phyloP scores from a whole-genome alignment of 2,113 vertebrate genomes.

The Onychorhynchus coronatus region DNA sequence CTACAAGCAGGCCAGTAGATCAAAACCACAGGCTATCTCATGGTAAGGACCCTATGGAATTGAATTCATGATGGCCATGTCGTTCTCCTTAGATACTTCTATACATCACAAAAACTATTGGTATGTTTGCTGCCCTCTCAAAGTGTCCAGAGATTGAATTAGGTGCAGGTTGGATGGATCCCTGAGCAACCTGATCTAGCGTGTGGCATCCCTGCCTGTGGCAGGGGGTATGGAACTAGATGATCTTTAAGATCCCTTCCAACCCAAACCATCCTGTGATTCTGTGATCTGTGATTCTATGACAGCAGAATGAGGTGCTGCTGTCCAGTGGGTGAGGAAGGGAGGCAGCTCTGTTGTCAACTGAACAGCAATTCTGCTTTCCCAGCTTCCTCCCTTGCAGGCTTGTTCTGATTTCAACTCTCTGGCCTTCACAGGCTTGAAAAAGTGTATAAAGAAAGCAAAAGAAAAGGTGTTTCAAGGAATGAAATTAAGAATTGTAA shows the following conservation, averaged over 20 bases:
- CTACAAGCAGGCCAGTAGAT: neutral
- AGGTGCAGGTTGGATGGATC: neutral
- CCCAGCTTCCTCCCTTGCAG: neutral
- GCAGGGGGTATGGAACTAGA: neutral
- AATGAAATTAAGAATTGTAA: constrained; percentile 61
- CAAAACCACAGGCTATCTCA: neutral
- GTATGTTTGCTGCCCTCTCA: neutral
- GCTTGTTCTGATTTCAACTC: constrained; percentile 6
- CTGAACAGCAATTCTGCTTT: neutral
- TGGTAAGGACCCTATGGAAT: neutral
- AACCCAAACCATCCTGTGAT: neutral
- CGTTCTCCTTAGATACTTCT: neutral
- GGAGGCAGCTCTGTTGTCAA: neutral
- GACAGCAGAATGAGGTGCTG: neutral
- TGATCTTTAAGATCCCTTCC: neutral
- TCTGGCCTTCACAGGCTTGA: neutral
- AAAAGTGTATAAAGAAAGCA: neutral
- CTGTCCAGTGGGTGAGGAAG: neutral
- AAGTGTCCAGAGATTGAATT: accelerated
- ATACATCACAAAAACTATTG: neutral
- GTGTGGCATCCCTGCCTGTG: neutral
- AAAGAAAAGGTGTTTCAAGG: constrained; percentile 57
- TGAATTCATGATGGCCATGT: neutral
- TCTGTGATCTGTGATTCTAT: neutral
- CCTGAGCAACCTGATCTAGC: neutral